Conservation (phyloP, 1,140 invertebrate genomes). For the Thaumetopoea pityocampa region DNA sequence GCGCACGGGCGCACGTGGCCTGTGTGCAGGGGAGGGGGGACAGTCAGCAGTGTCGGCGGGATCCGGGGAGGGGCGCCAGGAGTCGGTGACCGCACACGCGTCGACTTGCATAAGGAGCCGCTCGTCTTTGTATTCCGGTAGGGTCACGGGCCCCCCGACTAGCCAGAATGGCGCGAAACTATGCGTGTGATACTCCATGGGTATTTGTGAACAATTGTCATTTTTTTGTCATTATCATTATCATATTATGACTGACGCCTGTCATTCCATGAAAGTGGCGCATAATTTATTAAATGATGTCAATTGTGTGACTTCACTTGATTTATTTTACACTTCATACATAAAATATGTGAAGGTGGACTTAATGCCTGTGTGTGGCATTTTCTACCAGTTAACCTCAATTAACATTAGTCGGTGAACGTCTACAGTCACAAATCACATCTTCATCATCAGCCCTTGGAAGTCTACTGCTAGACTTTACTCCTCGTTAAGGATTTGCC, state of each 20-base stretch:
- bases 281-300: constrained; percentile 22
- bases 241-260: constrained; percentile 29
- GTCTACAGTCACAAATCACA: too few relatives aligned
- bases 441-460: too few relatives aligned
- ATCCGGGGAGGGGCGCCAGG: constrained; percentile 20
- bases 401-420: too few relatives aligned
- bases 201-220: constrained; percentile 42
- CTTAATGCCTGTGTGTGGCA: too few relatives aligned
- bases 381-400: too few relatives aligned
- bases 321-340: too few relatives aligned
- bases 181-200: constrained; percentile 45
- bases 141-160: constrained; percentile 47
- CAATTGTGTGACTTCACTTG: not conserved
- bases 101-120: constrained; percentile 62
- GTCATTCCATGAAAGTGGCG: constrained; percentile 22
- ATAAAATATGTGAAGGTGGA: too few relatives aligned
- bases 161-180: constrained; percentile 52
- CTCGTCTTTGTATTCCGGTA: constrained; percentile 55
- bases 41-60: constrained; percentile 12
- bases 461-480: too few relatives aligned
- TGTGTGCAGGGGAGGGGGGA: constrained; percentile 16
- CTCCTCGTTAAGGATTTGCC: too few relatives aligned
- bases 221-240: constrained; percentile 47
- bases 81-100: constrained; percentile 60
- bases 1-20: constrained; percentile 37